phyloP scores from a whole-genome alignment of 1,140 invertebrate species.

The Aphaenogaster ashmeadi region DNA sequence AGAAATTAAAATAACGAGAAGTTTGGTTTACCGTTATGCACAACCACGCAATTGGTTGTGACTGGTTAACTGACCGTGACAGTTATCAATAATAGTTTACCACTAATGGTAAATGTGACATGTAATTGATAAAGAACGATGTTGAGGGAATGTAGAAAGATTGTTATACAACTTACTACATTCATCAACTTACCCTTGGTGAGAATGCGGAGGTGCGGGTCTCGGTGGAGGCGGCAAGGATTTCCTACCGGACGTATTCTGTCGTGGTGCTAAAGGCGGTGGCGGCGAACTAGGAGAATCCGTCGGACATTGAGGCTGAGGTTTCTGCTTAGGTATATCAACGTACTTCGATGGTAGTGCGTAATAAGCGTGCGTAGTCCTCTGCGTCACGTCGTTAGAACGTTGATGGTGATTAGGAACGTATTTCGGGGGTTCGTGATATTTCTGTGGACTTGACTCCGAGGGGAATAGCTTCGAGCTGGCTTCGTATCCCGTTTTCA shows the following conservation, averaged over 20 bases:
- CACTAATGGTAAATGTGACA: neutral
- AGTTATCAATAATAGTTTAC: neutral
- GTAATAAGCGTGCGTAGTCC: slow-evolving; percentile 72
- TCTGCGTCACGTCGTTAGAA: slow-evolving; percentile 55
- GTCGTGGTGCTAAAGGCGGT: slow-evolving; percentile 84
- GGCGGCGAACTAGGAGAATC: slow-evolving; percentile 79
- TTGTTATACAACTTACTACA: neutral
- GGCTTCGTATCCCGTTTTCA: slow-evolving; percentile 80
- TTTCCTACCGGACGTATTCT: slow-evolving; percentile 81
- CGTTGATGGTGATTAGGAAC: slow-evolving; percentile 76
- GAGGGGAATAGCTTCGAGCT: slow-evolving; percentile 76
- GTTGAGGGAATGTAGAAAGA: neutral
- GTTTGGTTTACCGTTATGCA: slow-evolving; percentile 23
- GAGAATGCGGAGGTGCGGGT: slow-evolving; percentile 82
- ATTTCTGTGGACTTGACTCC: slow-evolving; percentile 78
- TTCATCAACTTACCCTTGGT: slow-evolving; percentile 79
- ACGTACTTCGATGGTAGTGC: slow-evolving; percentile 80
- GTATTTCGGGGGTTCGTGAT: slow-evolving; percentile 82
- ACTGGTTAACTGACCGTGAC: neutral
- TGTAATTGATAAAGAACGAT: neutral
- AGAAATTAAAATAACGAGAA: slow-evolving; percentile 39
- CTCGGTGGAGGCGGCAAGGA: slow-evolving; percentile 84
- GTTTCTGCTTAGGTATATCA: slow-evolving; percentile 77
- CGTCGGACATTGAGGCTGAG: slow-evolving; percentile 74
- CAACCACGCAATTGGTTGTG: neutral